Percentiles rank a stretch among this genome's conserved stretches.
Evolutionary conservation across 2,888 invertebrate species (phyloP).

Genomic region (Cryptophagus acutangulus): DNA sequence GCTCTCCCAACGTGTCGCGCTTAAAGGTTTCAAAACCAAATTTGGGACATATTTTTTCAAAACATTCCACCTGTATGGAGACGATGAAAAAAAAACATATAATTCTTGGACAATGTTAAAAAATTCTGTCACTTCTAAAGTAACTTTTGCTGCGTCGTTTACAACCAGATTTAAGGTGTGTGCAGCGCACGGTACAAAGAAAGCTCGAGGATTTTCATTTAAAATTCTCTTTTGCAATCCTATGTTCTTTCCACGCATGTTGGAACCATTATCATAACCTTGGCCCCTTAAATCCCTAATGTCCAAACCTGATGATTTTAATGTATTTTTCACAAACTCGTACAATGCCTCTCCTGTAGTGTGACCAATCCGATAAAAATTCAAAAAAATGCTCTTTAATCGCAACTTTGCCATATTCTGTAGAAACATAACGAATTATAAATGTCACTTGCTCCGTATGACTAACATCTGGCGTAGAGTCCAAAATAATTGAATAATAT

Average conservation of each 20-base stretch:
- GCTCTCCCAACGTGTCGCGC: conserved; percentile 16
- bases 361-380: conserved; percentile 9
- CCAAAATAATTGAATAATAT: conserved; percentile 28
- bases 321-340: conserved; percentile 17
- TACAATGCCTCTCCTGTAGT: conserved; percentile 17
- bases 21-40: conserved; percentile 24
- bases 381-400: conserved; percentile 19
- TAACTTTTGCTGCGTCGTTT: conserved; percentile 26
- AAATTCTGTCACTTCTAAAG: conserved; percentile 16
- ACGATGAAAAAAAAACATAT: conserved; percentile 29
- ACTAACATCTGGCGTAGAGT: conserved; percentile 24
- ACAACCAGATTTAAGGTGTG: conserved; percentile 32
- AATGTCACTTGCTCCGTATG: conserved; percentile 25
- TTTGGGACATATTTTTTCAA: conserved; percentile 12
- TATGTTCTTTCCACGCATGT: conserved; percentile 29
- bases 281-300: conserved; percentile 26
- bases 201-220: conserved; percentile 25
- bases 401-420: conserved; percentile 10
- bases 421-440: conserved; percentile 17
- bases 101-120: conserved; percentile 12
- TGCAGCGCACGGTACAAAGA: conserved; percentile 30
- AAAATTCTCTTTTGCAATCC: conserved; percentile 29
- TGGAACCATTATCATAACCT: conserved; percentile 32
- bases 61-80: conserved; percentile 21
- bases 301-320: conserved; percentile 15